Base-by-base conservation (phyloP, 1,140 invertebrate genomes). In the Tetramorium simillimum region DNA sequence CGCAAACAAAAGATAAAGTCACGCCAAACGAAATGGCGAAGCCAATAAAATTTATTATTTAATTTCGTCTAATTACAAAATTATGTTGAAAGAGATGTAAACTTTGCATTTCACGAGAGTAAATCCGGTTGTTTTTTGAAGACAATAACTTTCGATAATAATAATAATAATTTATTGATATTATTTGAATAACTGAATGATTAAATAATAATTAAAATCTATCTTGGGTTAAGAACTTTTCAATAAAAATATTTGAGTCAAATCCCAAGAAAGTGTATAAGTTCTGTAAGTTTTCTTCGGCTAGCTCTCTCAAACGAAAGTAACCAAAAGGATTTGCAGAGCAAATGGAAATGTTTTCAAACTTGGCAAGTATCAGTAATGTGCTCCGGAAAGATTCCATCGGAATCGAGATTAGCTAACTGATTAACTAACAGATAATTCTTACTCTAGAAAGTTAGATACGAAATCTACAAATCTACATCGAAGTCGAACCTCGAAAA, bases 311-410 rank as follows among this genome's bases (percentile, higher is more conserved):
- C 63, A 43, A 67, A 63, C 62, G 10, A 10, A 62, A 65, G 28
- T n/a, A 65, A n/a, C 62, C n/a, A 46, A 24, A 69, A 69, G 40
- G n/a, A 69, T 69, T 69, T 46, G 40, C 65, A 24, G 21, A 69
- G 37, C 5, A 69, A 69, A 69, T 46, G 65, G 6, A 69, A 69
- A 69, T 43, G 65, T 69, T 69, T 69, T 16, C 65, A 46, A 69
- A 69, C 37, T 69, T 24, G 65, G 65, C 37, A 24, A 69, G 65
- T 69, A 69, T 69, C 65, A 69, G 65, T 21, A 69, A 46, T 43
- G n/a, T 69, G 40, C 12, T 14, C 12, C 5, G 21, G 3, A 67
- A 67, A 43, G 63, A n/a, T 43, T 1, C 1, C n/a, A 67, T 43
- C 7, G 37, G 21, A n/a, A 69, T 24, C 5, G 12, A 69, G 40